Conservation (phyloP, 2,113 vertebrate species). For the Rhadina sibilatrix region DNA sequence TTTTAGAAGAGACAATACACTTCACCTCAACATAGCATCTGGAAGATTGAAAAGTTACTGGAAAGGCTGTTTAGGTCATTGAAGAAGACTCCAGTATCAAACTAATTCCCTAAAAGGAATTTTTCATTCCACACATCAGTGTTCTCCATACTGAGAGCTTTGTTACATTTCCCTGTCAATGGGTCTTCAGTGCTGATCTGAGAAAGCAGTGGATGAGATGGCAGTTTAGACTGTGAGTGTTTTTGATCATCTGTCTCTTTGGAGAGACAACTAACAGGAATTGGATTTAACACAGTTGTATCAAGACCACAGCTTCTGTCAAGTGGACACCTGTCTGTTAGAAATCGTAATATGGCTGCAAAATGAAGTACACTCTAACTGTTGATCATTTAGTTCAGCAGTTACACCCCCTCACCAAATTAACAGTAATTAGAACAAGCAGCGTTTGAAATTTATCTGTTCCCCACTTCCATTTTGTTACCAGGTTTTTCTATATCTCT, state of each 20-base stretch:
- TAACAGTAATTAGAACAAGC: not conserved
- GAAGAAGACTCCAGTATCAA: not conserved
- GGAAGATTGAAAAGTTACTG: not conserved
- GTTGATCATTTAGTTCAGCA: not conserved
- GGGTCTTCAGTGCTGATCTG: not conserved
- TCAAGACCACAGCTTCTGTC: not conserved
- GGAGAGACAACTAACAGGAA: not conserved
- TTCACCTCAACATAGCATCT: not conserved
- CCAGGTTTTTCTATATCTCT: fast-evolving
- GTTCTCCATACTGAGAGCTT: not conserved
- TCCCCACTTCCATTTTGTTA: not conserved
- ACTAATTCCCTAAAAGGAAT: not conserved
- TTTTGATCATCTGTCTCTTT: not conserved
- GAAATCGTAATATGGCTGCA: not conserved
- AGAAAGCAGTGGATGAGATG: not conserved
- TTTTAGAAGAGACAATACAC: not conserved
- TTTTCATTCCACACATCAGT: not conserved
- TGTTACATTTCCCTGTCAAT: not conserved
- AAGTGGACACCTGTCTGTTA: not conserved
- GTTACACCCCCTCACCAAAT: not conserved
- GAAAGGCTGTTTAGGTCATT: not conserved
- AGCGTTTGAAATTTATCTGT: not conserved
- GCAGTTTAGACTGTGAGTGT: fast-evolving
- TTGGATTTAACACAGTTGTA: not conserved
- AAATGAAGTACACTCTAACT: not conserved